phyloP scores from a whole-genome alignment of 2,888 invertebrate species.

The Odontocerum albicorne region DNA sequence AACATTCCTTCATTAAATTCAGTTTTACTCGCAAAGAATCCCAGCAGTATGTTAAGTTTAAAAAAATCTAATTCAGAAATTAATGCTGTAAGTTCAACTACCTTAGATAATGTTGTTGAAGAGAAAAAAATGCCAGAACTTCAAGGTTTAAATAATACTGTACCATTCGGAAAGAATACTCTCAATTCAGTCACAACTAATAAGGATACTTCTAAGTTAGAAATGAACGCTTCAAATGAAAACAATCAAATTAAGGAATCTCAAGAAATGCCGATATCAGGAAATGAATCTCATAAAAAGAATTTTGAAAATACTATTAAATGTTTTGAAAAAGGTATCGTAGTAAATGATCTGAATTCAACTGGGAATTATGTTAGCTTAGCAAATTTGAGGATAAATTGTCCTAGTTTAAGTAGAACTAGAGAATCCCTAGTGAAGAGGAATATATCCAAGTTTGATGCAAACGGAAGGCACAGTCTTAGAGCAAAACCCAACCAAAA shows the following conservation, averaged over 20 bases:
- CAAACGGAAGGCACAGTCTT: slow-evolving; percentile 15
- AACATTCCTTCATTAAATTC: slow-evolving; percentile 32
- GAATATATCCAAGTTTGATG: slow-evolving; percentile 35
- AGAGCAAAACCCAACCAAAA: slow-evolving; percentile 11
- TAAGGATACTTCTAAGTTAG: slow-evolving; percentile 41
- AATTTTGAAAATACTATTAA: slow-evolving; percentile 20
- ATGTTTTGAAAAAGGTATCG: slow-evolving; percentile 15
- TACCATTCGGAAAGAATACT: background rate
- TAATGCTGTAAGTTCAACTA: background rate
- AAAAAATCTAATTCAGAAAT: slow-evolving; percentile 7
- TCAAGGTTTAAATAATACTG: background rate
- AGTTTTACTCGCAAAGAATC: slow-evolving; percentile 2
- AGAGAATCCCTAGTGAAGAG: slow-evolving; percentile 33
- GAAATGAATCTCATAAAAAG: slow-evolving; percentile 12
- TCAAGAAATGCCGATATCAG: slow-evolving; percentile 3
- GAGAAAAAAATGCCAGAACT: background rate
- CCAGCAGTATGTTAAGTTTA: no score
- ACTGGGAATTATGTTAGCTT: slow-evolving; percentile 54
- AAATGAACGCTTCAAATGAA: slow-evolving; percentile 36
- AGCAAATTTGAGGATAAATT: slow-evolving; percentile 53
- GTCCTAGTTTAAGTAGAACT: slow-evolving; percentile 32
- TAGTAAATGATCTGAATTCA: slow-evolving; percentile 42
- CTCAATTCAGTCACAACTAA: slow-evolving; percentile 35
- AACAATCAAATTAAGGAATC: slow-evolving; percentile 6
- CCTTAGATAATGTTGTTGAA: no score